phyloP scores from a whole-genome alignment of 1,140 invertebrate genomes.

The Babylonia areolata region DNA sequence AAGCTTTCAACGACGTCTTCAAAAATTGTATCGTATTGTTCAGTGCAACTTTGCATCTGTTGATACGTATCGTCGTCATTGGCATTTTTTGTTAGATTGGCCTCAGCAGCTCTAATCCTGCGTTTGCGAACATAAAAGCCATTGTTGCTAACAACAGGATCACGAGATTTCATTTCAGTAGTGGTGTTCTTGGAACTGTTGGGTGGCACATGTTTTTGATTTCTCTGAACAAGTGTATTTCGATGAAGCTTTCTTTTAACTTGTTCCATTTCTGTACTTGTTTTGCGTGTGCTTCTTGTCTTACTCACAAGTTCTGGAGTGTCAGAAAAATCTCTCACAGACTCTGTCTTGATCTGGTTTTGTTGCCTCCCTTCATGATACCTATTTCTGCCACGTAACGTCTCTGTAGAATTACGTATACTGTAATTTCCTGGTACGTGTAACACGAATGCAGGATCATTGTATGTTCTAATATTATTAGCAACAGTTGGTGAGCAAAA shows the following conservation, averaged over 20 bases:
- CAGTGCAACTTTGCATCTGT: neutral
- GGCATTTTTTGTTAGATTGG: neutral
- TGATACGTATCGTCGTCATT: neutral
- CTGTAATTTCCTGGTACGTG: too few species aligned
- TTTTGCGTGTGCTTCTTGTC: neutral
- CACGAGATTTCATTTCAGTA: neutral
- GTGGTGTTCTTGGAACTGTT: neutral
- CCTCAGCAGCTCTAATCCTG: neutral
- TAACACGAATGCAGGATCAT: too few species aligned
- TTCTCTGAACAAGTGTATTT: neutral
- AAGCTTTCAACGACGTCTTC: neutral
- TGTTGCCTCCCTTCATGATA: neutral
- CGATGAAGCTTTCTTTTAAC: too few species aligned
- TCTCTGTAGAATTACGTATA: too few species aligned
- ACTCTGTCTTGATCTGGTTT: neutral
- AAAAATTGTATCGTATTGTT: neutral
- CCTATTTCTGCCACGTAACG: neutral
- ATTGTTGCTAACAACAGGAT: neutral
- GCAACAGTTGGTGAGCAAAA: too few species aligned
- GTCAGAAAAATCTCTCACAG: neutral
- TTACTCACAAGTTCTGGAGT: neutral
- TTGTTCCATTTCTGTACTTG: neutral
- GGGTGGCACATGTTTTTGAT: neutral
- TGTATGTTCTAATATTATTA: too few species aligned
- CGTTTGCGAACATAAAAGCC: neutral